Evolutionary conservation across 2,113 vertebrate genomes (phyloP).

Genomic region (Caranx ignobilis): DNA sequence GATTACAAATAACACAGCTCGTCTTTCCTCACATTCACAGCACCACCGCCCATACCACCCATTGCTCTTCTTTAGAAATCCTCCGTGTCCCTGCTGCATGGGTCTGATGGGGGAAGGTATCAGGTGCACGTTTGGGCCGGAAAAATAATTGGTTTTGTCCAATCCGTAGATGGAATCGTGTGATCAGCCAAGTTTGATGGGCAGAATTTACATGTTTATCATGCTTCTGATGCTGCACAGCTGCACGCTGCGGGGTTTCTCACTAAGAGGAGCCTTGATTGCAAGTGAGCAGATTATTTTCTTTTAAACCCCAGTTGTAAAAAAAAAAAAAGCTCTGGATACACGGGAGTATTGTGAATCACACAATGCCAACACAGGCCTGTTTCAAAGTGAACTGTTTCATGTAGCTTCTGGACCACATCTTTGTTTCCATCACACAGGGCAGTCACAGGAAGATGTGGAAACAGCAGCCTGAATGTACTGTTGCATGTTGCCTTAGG

Average conservation of each 20-base stretch:
- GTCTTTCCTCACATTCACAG: constrained; percentile 41
- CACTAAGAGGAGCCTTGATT: constrained; percentile 51
- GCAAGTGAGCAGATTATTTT: constrained; percentile 46
- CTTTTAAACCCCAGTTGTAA: constrained; percentile 35
- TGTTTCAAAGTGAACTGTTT: constrained; percentile 15
- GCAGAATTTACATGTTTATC: constrained; percentile 67
- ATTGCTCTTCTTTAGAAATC: constrained; percentile 43
- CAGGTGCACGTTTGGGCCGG: constrained; percentile 69
- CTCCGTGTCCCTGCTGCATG: constrained; percentile 35
- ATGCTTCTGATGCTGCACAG: constrained; percentile 66
- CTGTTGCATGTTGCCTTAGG: constrained; percentile 16
- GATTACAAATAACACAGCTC: constrained; percentile 63
- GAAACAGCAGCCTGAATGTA: constrained; percentile 24
- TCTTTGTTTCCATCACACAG: constrained; percentile 4
- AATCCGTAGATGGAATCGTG: constrained; percentile 64
- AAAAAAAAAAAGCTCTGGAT: constrained; percentile 31
- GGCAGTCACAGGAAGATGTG: constrained; percentile 2
- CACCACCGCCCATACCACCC: constrained; percentile 41
- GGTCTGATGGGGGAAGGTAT: constrained; percentile 50
- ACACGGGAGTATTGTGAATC: constrained; percentile 7
- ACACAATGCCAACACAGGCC: constrained; percentile 4
- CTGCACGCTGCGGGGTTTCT: constrained; percentile 62
- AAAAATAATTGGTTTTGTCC: constrained; percentile 78
- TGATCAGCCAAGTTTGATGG: constrained; percentile 62
- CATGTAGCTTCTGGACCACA: neutral